Evolutionary conservation across 2,888 invertebrate genomes (phyloP).

Genomic region (Baronia brevicornis): DNA sequence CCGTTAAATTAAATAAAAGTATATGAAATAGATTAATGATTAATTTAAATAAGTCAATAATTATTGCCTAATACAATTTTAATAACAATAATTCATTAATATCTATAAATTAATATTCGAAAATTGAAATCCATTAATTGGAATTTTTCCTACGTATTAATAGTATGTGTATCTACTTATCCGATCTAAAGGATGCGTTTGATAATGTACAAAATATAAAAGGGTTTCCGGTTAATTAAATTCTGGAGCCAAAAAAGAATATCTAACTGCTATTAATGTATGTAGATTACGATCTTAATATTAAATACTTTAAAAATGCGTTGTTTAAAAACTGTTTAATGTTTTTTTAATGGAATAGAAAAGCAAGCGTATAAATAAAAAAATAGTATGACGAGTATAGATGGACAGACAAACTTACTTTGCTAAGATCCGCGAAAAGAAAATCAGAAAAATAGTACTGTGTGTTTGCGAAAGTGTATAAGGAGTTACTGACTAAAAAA

Average conservation of each 20-base stretch:
- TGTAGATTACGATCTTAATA: slow-evolving; percentile 28
- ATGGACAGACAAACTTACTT: no score
- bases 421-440: no score
- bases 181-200: slow-evolving; percentile 35
- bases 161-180: slow-evolving; percentile 32
- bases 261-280: slow-evolving; percentile 45
- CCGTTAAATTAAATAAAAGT: background rate
- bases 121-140: slow-evolving; percentile 27
- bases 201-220: slow-evolving; percentile 27
- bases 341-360: no score
- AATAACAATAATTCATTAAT: no score
- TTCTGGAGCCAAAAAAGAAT: slow-evolving; percentile 42
- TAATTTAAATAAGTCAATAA: no score
- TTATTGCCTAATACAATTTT: no score
- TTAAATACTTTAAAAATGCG: slow-evolving; percentile 19
- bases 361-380: slow-evolving; percentile 4
- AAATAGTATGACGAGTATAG: background rate
- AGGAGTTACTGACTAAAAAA: no score
- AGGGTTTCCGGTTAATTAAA: slow-evolving; percentile 43
- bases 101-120: slow-evolving; percentile 12
- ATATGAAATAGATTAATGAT: no score
- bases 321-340: slow-evolving; percentile 7
- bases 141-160: no score
- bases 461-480: no score
- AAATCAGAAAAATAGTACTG: no score